Percentiles rank a stretch among this genome's conserved stretches.
Conservation (phyloP, 2,797 vertebrate genomes). For the Chloroceryle inda region DNA sequence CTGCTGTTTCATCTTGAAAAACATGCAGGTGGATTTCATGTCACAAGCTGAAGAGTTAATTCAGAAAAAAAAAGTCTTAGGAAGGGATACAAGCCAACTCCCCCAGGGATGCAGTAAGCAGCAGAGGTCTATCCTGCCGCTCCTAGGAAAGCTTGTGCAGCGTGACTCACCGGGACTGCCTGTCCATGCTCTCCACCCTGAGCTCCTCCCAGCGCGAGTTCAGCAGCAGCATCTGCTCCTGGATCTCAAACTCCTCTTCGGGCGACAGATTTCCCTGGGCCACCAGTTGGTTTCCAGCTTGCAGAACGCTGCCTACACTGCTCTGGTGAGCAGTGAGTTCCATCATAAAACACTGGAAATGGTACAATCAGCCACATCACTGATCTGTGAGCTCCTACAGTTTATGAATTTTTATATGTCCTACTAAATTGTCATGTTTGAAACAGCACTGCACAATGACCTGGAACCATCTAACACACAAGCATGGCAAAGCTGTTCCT, state of each 20-base stretch:
- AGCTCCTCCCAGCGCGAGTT: conserved; percentile 96
- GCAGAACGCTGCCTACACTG: conserved; percentile 95
- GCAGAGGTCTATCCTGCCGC: not conserved
- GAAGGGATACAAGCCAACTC: not conserved
- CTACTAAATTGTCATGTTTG: not conserved
- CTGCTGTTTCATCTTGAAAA: not conserved
- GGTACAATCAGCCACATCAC: not conserved
- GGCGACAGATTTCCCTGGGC: conserved; percentile 91
- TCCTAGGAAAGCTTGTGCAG: not conserved
- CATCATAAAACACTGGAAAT: conserved; percentile 93
- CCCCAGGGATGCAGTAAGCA: not conserved
- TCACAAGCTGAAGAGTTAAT: not conserved
- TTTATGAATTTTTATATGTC: not conserved
- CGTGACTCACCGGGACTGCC: conserved; percentile 90
- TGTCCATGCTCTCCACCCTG: conserved; percentile 94
- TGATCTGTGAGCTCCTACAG: not conserved
- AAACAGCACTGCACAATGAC: not conserved
- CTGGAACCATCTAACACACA: not conserved
- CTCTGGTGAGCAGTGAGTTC: conserved; percentile 97
- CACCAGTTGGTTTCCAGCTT: conserved; percentile 95
- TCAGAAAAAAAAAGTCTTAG: not conserved
- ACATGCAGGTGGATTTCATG: not conserved
- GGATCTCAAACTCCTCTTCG: conserved; percentile 96
- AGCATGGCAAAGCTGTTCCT: not conserved
- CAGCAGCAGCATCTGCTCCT: conserved; percentile 95